Evolutionary conservation across 2,888 invertebrate genomes (phyloP).

Genomic region (Himalopsyche japonica): DNA sequence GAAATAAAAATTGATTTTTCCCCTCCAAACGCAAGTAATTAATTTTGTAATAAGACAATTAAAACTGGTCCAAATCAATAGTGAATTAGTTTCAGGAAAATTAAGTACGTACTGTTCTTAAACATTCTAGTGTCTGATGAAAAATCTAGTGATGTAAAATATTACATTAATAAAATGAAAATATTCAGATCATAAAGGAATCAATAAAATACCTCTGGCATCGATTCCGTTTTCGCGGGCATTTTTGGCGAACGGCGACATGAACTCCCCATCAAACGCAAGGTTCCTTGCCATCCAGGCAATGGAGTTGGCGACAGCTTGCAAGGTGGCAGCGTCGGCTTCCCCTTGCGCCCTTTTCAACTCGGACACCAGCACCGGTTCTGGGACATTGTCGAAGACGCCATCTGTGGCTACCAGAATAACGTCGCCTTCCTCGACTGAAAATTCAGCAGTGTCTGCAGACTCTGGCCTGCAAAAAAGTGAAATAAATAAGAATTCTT

Average conservation of each 20-base stretch:
- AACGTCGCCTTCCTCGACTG: slow-evolving; percentile 90
- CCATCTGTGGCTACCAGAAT: slow-evolving; percentile 97
- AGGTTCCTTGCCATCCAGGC: slow-evolving; percentile 94
- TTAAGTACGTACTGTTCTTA: too few relatives aligned
- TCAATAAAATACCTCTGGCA: slow-evolving; percentile 71
- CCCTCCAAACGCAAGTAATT: too few relatives aligned
- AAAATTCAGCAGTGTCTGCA: slow-evolving; percentile 85
- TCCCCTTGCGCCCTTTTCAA: slow-evolving; percentile 72
- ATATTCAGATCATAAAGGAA: too few relatives aligned
- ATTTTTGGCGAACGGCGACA: slow-evolving; percentile 94
- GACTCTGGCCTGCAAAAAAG: slow-evolving; percentile 74
- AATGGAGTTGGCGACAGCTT: slow-evolving; percentile 91
- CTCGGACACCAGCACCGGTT: slow-evolving; percentile 84
- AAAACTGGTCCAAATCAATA: too few relatives aligned
- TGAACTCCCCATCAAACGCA: slow-evolving; percentile 91
- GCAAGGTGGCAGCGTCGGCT: slow-evolving; percentile 74
- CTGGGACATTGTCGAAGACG: slow-evolving; percentile 97
- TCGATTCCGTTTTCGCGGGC: slow-evolving; percentile 92
- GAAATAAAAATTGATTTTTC: too few relatives aligned
- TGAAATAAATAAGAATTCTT: too few relatives aligned
- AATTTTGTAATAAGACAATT: too few relatives aligned
- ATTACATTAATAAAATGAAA: too few relatives aligned
- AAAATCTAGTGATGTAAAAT: too few relatives aligned
- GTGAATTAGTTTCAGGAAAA: too few relatives aligned
- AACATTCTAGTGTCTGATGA: too few relatives aligned